phyloP scores from a whole-genome alignment of 2,888 invertebrate genomes.

The Polymixis lichenea region DNA sequence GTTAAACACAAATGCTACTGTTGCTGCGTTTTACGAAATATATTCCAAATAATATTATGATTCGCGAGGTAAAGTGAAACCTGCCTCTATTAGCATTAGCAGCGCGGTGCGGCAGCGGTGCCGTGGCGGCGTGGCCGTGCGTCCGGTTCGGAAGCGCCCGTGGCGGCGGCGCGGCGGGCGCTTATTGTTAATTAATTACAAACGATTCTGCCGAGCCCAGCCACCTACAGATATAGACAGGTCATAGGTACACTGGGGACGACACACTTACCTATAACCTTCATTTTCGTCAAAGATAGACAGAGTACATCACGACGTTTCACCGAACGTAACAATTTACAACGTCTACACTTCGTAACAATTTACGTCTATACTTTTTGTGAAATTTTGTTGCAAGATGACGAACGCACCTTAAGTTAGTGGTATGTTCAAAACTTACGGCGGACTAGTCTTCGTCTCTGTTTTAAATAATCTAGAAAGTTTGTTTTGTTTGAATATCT shows the following conservation, averaged over 20 bases:
- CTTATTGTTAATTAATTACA: conserved; percentile 85
- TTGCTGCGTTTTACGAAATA: background rate
- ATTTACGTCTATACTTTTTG: no score
- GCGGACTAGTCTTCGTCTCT: background rate
- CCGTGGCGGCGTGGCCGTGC: conserved; percentile 17
- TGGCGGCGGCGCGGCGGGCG: conserved; percentile 62
- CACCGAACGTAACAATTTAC: background rate
- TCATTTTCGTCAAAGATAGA: background rate
- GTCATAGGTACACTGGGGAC: conserved; percentile 47
- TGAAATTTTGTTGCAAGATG: background rate
- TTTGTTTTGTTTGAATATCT: background rate
- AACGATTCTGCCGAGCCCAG: conserved; percentile 60
- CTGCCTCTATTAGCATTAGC: conserved; percentile 29
- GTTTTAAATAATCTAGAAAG: background rate
- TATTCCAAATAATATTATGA: conserved; percentile 15
- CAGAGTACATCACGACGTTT: background rate
- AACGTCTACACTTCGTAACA: background rate
- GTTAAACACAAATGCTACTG: no score
- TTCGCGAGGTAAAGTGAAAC: background rate
- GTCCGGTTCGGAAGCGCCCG: conserved; percentile 70
- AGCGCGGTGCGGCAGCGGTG: background rate
- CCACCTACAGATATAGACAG: conserved; percentile 24
- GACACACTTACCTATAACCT: conserved; percentile 7
- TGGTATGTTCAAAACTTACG: background rate
- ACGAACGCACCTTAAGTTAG: background rate